Evolutionary conservation across 2,113 vertebrate genomes (phyloP).

Genomic region (Lampris megalopsis): DNA sequence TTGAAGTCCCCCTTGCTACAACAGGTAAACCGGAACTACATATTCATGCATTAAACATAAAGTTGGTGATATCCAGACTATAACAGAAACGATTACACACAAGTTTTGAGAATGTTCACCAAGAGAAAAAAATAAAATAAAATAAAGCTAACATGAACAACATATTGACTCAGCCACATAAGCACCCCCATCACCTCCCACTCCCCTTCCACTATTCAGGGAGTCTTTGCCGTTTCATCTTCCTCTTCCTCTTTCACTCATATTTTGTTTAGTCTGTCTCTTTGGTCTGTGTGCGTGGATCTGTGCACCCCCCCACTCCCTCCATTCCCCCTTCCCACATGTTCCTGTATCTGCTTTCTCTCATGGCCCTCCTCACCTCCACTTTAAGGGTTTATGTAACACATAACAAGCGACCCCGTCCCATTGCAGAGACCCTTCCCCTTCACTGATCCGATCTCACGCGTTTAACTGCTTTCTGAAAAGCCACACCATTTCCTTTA

Average conservation of each 20-base stretch:
- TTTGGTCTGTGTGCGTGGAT: not conserved
- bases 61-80: too few species aligned
- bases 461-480: constrained; percentile 32
- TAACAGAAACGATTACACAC: too few species aligned
- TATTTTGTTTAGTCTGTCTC: constrained; percentile 32
- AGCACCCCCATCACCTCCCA: constrained; percentile 6
- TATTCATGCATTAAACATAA: too few species aligned
- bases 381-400: constrained; percentile 54
- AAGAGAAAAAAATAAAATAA: too few species aligned
- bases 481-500: constrained; percentile 38
- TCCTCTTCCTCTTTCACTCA: not conserved
- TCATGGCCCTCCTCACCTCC: constrained; percentile 39
- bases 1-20: too few species aligned
- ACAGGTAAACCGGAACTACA: too few species aligned
- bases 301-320: not conserved
- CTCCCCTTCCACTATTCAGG: constrained; percentile 11
- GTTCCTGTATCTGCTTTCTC: constrained; percentile 35
- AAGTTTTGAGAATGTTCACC: too few species aligned
- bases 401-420: constrained; percentile 40
- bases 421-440: constrained; percentile 19
- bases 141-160: too few species aligned
- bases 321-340: not conserved
- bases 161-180: not conserved
- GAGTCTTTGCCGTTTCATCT: too few species aligned
- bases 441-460: constrained; percentile 51